Conservation (phyloP, 2,113 vertebrate species). For the Orthonyx spaldingii region DNA sequence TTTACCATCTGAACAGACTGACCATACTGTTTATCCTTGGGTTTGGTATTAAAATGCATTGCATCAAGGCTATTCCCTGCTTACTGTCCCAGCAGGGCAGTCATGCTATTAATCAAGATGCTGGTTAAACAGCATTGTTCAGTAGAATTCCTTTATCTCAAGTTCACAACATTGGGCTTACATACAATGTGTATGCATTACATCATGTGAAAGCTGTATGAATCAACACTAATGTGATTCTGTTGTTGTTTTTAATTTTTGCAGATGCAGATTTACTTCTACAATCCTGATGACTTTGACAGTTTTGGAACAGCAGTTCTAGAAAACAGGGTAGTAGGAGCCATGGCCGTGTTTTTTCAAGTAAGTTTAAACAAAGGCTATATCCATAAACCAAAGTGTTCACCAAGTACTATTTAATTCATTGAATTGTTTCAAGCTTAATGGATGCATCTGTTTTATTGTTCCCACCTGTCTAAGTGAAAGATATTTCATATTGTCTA, state of each 20-base stretch:
- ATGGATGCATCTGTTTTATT: slow-evolving; percentile 78
- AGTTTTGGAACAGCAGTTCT: slow-evolving; percentile 88
- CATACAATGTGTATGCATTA: not conserved
- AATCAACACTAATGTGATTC: slow-evolving; percentile 16
- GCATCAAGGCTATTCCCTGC: slow-evolving; percentile 28
- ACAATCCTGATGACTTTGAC: slow-evolving; percentile 95
- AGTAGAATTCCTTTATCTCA: slow-evolving; percentile 16
- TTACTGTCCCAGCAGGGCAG: slow-evolving; percentile 43
- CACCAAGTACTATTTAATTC: slow-evolving; percentile 56
- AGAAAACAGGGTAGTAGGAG: slow-evolving; percentile 88
- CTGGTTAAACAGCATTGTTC: slow-evolving; percentile 40
- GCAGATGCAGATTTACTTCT: slow-evolving; percentile 99
- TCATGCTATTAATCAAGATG: slow-evolving; percentile 54
- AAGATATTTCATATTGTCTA: slow-evolving; percentile 77
- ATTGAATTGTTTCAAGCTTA: slow-evolving; percentile 70
- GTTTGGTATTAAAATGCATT: slow-evolving; percentile 49
- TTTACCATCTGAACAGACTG: slow-evolving; percentile 12
- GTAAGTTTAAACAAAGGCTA: slow-evolving; percentile 73
- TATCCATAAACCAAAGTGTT: slow-evolving; percentile 58
- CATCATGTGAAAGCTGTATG: not conserved
- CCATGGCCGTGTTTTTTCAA: slow-evolving; percentile 94
- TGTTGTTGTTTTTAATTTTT: slow-evolving; percentile 57
- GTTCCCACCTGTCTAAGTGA: slow-evolving; percentile 77
- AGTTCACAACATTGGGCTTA: not conserved
- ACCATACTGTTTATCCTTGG: slow-evolving; percentile 26